These are phyloP conservation scores for Pristionchus entomophagus DNA, from an alignment of 2,888 invertebrate species.

Conservation along the genomic window DNA sequence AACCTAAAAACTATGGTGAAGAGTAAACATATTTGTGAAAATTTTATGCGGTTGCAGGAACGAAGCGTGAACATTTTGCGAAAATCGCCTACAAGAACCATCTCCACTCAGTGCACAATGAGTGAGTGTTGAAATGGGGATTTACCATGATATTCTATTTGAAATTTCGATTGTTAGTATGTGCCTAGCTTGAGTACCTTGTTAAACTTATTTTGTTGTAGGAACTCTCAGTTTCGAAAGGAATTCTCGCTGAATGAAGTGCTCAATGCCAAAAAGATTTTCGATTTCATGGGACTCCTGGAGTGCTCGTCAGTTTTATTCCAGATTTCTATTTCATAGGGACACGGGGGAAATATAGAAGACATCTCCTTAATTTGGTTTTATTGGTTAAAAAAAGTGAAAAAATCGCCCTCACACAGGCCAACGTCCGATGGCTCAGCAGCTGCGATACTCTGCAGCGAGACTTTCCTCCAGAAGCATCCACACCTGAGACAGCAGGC, in stretches of 20 bases:
- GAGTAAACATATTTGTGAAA: background rate
- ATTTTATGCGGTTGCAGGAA: conserved; percentile 78
- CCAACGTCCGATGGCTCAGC: conserved; percentile 98
- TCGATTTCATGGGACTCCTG: conserved; percentile 92
- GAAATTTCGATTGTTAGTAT: background rate
- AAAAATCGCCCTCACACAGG: conserved; percentile 74
- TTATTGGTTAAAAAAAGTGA: too few relatives aligned
- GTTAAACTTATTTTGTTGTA: conserved; percentile 69
- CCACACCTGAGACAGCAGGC: conserved; percentile 87
- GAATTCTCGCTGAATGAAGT: conserved; percentile 93
- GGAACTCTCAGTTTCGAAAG: conserved; percentile 92
- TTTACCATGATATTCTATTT: background rate
- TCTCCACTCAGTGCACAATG: conserved; percentile 95
- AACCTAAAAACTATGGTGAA: background rate
- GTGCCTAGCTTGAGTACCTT: too few relatives aligned
- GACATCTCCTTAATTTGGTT: background rate
- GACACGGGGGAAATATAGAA: too few relatives aligned
- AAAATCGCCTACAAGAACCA: conserved; percentile 99
- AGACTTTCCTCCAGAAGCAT: conserved; percentile 88
- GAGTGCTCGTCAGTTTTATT: conserved; percentile 87
- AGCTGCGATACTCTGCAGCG: conserved; percentile 91
- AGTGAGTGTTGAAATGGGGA: conserved; percentile 80
- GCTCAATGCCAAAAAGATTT: conserved; percentile 87
- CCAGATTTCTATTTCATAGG: too few relatives aligned
- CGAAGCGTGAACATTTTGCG: conserved; percentile 93